Conservation (phyloP, 2,888 invertebrate genomes). For the Tinea pellionella region DNA sequence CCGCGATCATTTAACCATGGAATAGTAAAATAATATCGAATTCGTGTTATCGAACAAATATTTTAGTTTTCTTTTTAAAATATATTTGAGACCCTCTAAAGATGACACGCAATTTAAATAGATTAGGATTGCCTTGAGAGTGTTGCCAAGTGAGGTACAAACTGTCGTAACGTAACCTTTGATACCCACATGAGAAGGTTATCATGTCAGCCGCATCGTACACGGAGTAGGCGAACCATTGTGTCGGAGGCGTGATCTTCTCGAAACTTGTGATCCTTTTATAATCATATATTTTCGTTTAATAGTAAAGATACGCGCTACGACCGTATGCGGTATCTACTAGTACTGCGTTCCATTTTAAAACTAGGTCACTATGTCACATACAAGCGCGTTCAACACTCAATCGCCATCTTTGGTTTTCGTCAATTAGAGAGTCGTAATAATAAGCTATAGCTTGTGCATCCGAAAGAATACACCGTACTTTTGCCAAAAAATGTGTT, state of each 20-base stretch:
- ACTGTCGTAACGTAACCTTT: constrained; percentile 1
- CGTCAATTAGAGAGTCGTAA: constrained; percentile 31
- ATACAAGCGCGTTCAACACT: constrained; percentile 53
- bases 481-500: neutral
- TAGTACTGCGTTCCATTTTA: constrained; percentile 46
- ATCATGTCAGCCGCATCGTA: neutral
- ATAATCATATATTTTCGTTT: neutral
- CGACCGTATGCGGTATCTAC: constrained; percentile 39
- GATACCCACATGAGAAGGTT: constrained; percentile 1
- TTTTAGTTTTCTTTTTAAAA: no score
- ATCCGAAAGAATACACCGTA: neutral
- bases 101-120: neutral
- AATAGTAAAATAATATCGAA: neutral
- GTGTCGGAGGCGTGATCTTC: constrained; percentile 1
- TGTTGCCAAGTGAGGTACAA: neutral
- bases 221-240: constrained; percentile 3
- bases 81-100: no score
- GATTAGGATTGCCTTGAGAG: neutral
- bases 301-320: constrained; percentile 14
- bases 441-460: neutral
- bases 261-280: neutral
- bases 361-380: constrained; percentile 66
- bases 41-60: neutral
- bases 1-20: neutral
- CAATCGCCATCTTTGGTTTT: constrained; percentile 58